Evolutionary conservation across 2,113 vertebrate genomes (phyloP), one percentile per base, ranked within the genome.

Genomic region (Lagopus leucura): DNA sequence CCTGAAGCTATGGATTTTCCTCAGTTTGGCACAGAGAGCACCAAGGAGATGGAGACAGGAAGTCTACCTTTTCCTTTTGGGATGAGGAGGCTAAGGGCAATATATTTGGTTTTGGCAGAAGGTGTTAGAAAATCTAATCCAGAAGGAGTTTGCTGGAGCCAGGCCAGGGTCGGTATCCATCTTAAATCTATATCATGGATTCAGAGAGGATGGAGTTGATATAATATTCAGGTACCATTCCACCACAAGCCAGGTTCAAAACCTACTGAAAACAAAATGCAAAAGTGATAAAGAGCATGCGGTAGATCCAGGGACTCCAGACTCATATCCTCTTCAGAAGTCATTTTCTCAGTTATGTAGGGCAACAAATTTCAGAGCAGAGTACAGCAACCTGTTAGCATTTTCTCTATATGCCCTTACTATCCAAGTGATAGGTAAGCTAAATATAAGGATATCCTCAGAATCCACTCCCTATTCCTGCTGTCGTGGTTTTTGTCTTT

Each of bases 221-320:
- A 4, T 8, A 34, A 58, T 3, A 42, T 25, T 18, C 65, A 82
- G 43, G 14, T 14, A 28, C n/a, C 4, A 2, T 63, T 54, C 45
- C 65, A 45, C 13, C 22, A 21, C 21, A 3, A 82, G 13, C 22
- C 38, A 60, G 50, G 55, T 45, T 70, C 38, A 63, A 67, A 8
- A 13, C n/a, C 30, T 17, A 43, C 72, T 70, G 55, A 85, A 82
- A 58, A 18, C 52, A 72, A 36, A 0, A 0, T 3, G 1, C 27
- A 63, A 27, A 88, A 91, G 50, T 60, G 40, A 89, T 27, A 80
- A 80, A 64, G 36, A 78, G 32, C 42, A 67, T 45, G 61, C 61
- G 43, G 34, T n/a, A 38, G 61, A 71, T 28, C 21, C 45, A 81
- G 40, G 30, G 27, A 40, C 40, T 52, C 34, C 60, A 52, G 66